Evolutionary conservation across 2,113 vertebrate species (phyloP).

Genomic region (Nanorana parkeri): DNA sequence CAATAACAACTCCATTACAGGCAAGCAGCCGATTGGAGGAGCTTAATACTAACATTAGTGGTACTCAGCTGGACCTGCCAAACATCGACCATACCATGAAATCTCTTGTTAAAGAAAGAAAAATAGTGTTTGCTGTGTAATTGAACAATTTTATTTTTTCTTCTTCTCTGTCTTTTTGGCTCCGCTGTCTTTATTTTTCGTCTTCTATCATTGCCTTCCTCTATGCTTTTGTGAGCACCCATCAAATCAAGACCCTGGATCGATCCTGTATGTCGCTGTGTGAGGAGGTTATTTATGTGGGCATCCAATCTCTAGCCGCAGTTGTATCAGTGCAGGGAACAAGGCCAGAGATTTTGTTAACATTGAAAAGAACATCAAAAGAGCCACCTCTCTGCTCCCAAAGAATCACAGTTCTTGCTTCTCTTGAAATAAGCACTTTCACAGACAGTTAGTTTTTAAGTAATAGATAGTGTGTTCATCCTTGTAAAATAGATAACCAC

Average conservation of each 20-base stretch:
- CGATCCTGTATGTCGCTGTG: conserved; percentile 93
- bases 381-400: conserved; percentile 86
- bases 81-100: conserved; percentile 95
- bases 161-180: conserved; percentile 63
- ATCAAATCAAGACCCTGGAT: conserved; percentile 95
- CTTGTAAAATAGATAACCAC: conserved; percentile 98
- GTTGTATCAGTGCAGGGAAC: conserved; percentile 97
- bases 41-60: conserved; percentile 92
- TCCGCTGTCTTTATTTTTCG: conserved; percentile 58
- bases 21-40: conserved; percentile 83
- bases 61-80: conserved; percentile 95
- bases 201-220: conserved; percentile 58
- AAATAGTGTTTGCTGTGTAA: conserved; percentile 98
- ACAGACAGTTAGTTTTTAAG: conserved; percentile 99
- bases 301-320: conserved; percentile 98
- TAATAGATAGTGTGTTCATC: conserved; percentile 99
- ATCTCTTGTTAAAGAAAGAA: conserved; percentile 99
- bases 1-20: conserved; percentile 97
- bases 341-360: conserved; percentile 99
- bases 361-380: conserved; percentile 96
- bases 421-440: conserved; percentile 93
- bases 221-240: conserved; percentile 85
- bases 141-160: conserved; percentile 97
- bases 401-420: conserved; percentile 83
- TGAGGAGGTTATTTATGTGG: conserved; percentile 98